Base-by-base conservation (phyloP, 1,140 invertebrate species). In the Drosophila tristis region DNA sequence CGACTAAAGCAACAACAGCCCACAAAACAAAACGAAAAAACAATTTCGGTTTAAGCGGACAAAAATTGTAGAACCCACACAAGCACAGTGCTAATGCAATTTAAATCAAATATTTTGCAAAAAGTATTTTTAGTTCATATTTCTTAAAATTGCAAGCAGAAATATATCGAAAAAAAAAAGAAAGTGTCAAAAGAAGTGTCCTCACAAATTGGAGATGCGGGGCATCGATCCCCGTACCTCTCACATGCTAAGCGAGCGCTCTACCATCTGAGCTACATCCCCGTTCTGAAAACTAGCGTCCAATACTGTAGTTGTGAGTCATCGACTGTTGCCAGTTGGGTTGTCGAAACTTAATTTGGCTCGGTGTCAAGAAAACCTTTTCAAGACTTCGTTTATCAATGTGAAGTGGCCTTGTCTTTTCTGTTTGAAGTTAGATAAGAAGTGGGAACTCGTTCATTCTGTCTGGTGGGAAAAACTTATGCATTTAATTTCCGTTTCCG, bases 191-290 rank as follows among this genome's bases (percentile, higher is more conserved):
- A n/a, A n/a, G n/a, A 31, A 54, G 20, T 20, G 20, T 20, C 20
- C 20, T 20, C 20, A 20, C 20, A 58, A 45, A 65, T 16, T 58
- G 44, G 16, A 26, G 20, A 62, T 58, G 80, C 72, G 76, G 95
- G 95, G 95, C 93, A 96, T 96, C 95, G 95, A 96, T 96, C 95
- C 95, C 94, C 93, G 95, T 95, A 95, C 95, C 95, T 96, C 95
- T 96, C 95, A 94, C 95, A 95, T 95, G 95, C 95, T 95, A 96
- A 96, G 95, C 95, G 95, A 96, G 95, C 95, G 95, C 95, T 96
- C 95, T 96, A 96, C 95, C 95, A 96, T 95, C 66, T 96, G 95
- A 96, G 95, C 80, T 91, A 89, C 84, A 80, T 82, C 80, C 90
- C 90, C 89, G 42, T 42, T 55, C 48, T 0, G 0, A 0, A 0